phyloP scores from a whole-genome alignment of 2,113 vertebrate genomes.

The Manacus vitellinus region DNA sequence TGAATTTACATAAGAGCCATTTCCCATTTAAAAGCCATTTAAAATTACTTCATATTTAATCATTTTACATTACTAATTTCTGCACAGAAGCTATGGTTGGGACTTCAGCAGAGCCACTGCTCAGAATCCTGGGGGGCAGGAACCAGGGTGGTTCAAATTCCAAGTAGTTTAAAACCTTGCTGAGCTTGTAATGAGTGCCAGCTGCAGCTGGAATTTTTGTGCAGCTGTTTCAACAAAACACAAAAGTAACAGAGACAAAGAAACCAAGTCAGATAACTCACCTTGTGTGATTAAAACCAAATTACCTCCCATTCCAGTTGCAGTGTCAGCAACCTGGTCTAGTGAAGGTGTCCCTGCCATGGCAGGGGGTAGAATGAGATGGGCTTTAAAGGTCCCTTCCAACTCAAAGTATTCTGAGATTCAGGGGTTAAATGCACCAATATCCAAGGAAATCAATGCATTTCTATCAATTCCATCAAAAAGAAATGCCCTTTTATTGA shows the following conservation, averaged over 20 bases:
- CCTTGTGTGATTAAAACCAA: neutral
- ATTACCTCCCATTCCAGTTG: neutral
- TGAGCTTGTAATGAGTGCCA: neutral
- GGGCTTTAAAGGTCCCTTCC: neutral
- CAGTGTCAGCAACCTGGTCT: neutral
- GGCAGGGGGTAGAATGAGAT: neutral
- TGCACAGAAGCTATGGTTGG: neutral
- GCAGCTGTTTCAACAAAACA: neutral
- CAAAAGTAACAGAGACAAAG: neutral
- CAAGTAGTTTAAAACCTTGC: accelerated
- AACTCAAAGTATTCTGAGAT: neutral
- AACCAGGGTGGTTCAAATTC: neutral
- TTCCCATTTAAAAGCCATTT: neutral
- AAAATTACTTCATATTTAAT: neutral
- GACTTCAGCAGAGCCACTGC: neutral
- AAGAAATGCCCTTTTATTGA: neutral
- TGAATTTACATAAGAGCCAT: neutral
- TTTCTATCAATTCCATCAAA: neutral
- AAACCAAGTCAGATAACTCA: neutral
- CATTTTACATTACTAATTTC: neutral
- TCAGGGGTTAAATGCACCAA: neutral
- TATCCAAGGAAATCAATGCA: accelerated
- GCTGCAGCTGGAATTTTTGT: neutral
- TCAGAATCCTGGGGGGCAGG: neutral
- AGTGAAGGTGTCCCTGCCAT: neutral